Evolutionary conservation across 2,888 invertebrate genomes (phyloP), one percentile per base, ranked within the genome.

Genomic region (Callosobruchus maculatus): DNA sequence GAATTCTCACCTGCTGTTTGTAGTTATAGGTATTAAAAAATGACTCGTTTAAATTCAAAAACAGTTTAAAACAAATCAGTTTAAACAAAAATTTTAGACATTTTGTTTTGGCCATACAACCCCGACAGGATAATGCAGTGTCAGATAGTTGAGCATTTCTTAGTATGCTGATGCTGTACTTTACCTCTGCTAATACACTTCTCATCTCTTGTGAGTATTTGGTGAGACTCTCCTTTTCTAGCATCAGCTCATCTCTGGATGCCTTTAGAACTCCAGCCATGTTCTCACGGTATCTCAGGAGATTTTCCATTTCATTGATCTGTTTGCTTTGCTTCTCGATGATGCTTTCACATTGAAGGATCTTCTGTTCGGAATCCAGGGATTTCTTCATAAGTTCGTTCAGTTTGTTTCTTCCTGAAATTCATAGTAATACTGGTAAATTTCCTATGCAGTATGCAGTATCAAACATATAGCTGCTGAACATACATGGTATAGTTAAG

Each of bases 241-340:
- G 88, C 75, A 89, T 87, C 0, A 89, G 86, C 78, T 90, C 90
- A 79, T 90, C 90, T 78, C 89, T 89, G 70, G 85, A 84, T 0
- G 82, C 79, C 82, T 91, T 90, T 76, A 92, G 85, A 84, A 91
- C 88, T 70, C 88, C 89, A 78, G 91, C 89, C 77, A 92, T 84
- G 79, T 91, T 91, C 77, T 91, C 91, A 13, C 91, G 88, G 80
- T 90, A 90, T 87, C 90, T 90, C 78, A 91, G 87, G 79, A 91
- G 88, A 83, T 90, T 90, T 85, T 90, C 90, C 88, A 91, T 90
- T 81, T 91, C 90, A 80, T 88, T 89, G 83, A 92, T 88, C 75
- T 90, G 89, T 74, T 90, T 90, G 75, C 89, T 89, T 80, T 91
- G 90, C 72, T 90, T 89, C 72, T 91, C 90, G 13, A 92, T 83